A percentile compares a stretch with the other conserved stretches of the same genome.
Evolutionary conservation across 2,113 vertebrate genomes (phyloP).

Genomic region (Rhynchomys soricoides): DNA sequence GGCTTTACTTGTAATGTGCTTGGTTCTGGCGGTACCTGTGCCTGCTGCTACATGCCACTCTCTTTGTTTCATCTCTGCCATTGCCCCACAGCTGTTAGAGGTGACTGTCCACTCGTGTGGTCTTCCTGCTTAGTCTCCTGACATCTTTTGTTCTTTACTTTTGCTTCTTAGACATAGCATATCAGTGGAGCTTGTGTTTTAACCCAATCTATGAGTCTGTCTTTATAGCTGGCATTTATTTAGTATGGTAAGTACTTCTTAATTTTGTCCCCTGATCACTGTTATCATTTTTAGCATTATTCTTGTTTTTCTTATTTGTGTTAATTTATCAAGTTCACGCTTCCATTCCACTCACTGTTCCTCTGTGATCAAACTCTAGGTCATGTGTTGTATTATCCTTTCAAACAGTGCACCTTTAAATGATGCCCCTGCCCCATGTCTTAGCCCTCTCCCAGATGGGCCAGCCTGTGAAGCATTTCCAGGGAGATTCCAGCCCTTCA

Average conservation of each 20-base stretch:
- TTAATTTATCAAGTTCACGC: slow-evolving; percentile 22
- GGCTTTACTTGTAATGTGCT: not conserved
- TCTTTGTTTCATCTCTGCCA: not conserved
- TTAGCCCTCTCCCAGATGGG: not conserved
- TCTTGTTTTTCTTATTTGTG: slow-evolving; percentile 37
- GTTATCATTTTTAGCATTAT: slow-evolving; percentile 14
- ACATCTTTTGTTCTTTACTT: not conserved
- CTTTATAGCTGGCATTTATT: slow-evolving; percentile 35
- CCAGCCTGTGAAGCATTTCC: not conserved
- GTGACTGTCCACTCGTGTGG: not conserved
- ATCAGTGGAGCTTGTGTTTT: not conserved
- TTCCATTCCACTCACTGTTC: not conserved
- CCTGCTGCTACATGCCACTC: not conserved
- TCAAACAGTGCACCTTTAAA: not conserved
- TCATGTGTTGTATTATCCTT: not conserved
- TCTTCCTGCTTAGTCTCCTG: not conserved
- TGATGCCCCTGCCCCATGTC: not conserved
- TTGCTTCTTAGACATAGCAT: not conserved
- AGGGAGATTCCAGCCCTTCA: not conserved
- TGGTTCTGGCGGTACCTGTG: not conserved
- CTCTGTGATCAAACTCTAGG: slow-evolving; percentile 24
- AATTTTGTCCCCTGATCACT: slow-evolving; percentile 5
- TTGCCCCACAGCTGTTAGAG: not conserved
- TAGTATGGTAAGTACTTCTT: slow-evolving; percentile 8
- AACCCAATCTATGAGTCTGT: not conserved